Evolutionary conservation across 2,888 invertebrate species (phyloP).

Genomic region (Sphecodes monilicornis): DNA sequence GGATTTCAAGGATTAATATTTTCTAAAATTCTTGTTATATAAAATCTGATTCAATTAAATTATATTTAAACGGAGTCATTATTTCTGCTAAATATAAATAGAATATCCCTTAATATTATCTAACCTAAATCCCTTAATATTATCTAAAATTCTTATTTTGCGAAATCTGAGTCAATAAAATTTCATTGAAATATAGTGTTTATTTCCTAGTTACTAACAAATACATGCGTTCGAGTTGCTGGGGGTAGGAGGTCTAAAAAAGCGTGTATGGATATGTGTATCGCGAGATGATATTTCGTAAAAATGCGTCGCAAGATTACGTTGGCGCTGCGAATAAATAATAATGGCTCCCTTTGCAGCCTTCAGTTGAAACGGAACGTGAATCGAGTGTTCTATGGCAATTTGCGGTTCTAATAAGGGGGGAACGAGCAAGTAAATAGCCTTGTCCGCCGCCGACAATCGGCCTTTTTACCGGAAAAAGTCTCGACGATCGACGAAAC

Average conservation of each 20-base stretch:
- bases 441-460: constrained; percentile 30
- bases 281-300: not conserved
- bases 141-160: too few species aligned
- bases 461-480: constrained; percentile 42
- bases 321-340: not conserved
- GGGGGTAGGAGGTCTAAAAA: constrained; percentile 1
- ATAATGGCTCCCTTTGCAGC: not conserved
- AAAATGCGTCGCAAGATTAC: not conserved
- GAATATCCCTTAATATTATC: too few species aligned
- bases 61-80: too few species aligned
- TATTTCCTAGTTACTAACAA: not conserved
- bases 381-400: constrained; percentile 13
- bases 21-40: too few species aligned
- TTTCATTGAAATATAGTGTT: too few species aligned
- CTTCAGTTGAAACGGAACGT: not conserved
- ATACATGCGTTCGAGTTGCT: not conserved
- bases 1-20: too few species aligned
- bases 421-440: constrained; percentile 23
- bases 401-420: constrained; percentile 23
- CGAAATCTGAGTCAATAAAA: too few species aligned
- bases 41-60: too few species aligned
- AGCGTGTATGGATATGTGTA: not conserved
- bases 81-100: too few species aligned
- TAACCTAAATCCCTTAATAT: too few species aligned
- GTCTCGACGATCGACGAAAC: constrained; percentile 38